Evolutionary conservation across 2,797 vertebrate genomes (phyloP), one percentile per base, ranked within the genome.

Genomic region (Oreochromis mossambicus): DNA sequence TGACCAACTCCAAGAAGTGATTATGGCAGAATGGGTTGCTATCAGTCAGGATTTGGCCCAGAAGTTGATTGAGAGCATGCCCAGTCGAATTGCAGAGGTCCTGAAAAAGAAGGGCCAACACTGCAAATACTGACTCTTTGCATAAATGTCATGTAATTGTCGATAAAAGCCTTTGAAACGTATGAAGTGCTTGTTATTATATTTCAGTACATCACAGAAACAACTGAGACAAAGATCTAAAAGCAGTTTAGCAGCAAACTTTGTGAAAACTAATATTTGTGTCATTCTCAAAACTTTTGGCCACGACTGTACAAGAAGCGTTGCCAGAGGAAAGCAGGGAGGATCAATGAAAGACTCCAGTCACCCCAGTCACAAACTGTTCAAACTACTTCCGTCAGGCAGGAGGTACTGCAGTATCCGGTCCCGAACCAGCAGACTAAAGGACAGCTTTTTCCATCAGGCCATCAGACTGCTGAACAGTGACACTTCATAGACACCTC

Each of bases 1-100:
- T 46, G 43, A 52, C 51, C 6, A 52, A 52, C 10, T 52, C n/a
- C 51, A 52, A 21, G n/a, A 52, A 52, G 51, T 21, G 51, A 12
- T 52, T 12, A 12, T 21, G 51, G 0, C 1, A 6, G 51, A 52
- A 52, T 12, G 0, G n/a, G 6, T 12, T 52, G 51, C 5, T 21
- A 2, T 52, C 51, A 52, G 51, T 21, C 51, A 21, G 51, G 6
- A 52, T 52, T 52, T 52, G 51, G n/a, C 51, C 10, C n/a, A 52
- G 51, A 4, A 24, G n/a, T 7, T 13, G n/a, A 3, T 1, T 24
- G n/a, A 52, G 51, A 21, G 51, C 51, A 52, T 2, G 5, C n/a
- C n/a, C n/a, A 21, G n/a, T 52, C 5, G 5, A 52, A 21, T 6
- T 52, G 5, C 51, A 52, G 51, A 52, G n/a, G 51, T 52, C 5